Conservation (phyloP, 2,797 vertebrate species). For the Buceros bicornis region DNA sequence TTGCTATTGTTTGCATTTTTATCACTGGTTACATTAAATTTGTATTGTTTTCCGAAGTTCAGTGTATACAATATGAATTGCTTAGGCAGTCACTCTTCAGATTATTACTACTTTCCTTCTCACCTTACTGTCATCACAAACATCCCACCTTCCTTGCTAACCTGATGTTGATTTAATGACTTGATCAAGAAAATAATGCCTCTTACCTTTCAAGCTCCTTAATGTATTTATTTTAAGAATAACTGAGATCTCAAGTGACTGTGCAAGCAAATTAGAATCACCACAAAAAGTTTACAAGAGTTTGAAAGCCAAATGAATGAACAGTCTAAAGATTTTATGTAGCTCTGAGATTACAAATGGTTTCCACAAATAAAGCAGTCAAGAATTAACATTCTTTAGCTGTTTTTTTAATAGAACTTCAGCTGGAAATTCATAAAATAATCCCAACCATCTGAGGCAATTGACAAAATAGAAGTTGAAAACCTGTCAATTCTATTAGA, state of each 20-base stretch:
- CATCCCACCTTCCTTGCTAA: not conserved
- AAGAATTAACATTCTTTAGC: not conserved
- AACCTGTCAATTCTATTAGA: not conserved
- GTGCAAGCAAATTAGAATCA: not conserved
- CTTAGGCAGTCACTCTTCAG: not conserved
- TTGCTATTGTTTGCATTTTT: slow-evolving; percentile 16
- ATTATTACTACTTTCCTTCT: slow-evolving; percentile 9
- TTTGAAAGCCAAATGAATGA: not conserved
- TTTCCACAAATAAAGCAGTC: not conserved
- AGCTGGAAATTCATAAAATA: not conserved
- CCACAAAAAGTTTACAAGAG: not conserved
- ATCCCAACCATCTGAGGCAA: not conserved
- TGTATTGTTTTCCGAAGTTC: not conserved
- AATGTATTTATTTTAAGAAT: slow-evolving; percentile 15
- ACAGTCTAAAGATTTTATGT: not conserved
- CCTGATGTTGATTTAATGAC: slow-evolving; percentile 31
- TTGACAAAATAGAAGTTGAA: not conserved
- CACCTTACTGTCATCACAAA: not conserved
- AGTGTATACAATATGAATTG: not conserved
- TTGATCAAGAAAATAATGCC: not conserved
- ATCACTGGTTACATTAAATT: not conserved
- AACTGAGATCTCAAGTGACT: not conserved
- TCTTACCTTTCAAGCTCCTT: not conserved
- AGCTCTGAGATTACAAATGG: not conserved
- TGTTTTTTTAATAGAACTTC: not conserved